Evolutionary conservation across 2,797 vertebrate species (phyloP).

Genomic region (Gephyroberyx darwinii): DNA sequence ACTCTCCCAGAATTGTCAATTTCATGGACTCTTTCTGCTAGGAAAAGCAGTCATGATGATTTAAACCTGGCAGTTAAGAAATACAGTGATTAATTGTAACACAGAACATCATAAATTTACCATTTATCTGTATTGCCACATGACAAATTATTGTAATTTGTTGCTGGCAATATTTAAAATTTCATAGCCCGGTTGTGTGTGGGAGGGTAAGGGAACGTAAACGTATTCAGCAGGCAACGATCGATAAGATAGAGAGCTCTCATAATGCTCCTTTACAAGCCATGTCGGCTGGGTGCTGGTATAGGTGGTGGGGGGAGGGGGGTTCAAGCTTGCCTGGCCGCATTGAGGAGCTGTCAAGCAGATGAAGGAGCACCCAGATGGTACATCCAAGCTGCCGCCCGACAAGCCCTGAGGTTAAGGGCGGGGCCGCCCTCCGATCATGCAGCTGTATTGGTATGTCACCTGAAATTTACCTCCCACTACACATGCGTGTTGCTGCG

Average conservation of each 20-base stretch:
- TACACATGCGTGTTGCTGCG: constrained; percentile 20
- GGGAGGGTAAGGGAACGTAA: no score
- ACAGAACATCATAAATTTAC: background rate
- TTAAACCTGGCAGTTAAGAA: constrained; percentile 42
- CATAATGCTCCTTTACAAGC: no score
- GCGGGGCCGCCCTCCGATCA: constrained; percentile 67
- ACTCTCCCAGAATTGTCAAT: constrained; percentile 16
- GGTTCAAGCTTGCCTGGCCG: constrained; percentile 60
- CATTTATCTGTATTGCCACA: constrained; percentile 30
- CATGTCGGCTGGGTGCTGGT: no score
- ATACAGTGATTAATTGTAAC: constrained; percentile 20
- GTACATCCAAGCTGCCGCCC: constrained; percentile 72
- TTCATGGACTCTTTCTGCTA: constrained; percentile 22
- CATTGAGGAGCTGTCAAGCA: constrained; percentile 69
- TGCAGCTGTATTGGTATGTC: constrained; percentile 74
- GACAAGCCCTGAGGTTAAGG: constrained; percentile 74
- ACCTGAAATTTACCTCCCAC: constrained; percentile 58
- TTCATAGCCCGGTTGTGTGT: no score
- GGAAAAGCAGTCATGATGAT: constrained; percentile 34
- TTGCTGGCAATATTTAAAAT: no score
- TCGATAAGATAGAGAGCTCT: no score
- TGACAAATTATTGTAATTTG: constrained; percentile 24
- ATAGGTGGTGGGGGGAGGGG: constrained; percentile 5
- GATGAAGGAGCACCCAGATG: constrained; percentile 82
- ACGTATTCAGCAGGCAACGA: no score